A percentile compares a stretch with the other conserved stretches of the same genome.
phyloP scores from a whole-genome alignment of 2,888 invertebrate species.

The Mechanitis messenoides region DNA sequence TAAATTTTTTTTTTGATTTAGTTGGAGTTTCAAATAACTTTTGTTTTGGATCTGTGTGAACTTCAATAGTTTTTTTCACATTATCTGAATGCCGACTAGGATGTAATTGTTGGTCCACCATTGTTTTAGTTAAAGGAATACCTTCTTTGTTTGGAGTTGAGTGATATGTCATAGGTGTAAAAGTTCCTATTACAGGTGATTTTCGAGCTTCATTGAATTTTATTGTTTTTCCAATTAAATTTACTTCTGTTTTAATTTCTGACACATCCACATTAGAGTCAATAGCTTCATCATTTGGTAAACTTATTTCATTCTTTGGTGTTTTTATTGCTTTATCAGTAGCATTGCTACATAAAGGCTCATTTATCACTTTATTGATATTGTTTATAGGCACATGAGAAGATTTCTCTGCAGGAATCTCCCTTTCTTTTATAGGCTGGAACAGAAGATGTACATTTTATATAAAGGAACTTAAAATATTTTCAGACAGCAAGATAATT shows the following conservation, averaged over 20 bases:
- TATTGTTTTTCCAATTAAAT: constrained; percentile 58
- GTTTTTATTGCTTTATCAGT: constrained; percentile 41
- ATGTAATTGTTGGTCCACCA: constrained; percentile 66
- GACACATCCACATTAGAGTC: constrained; percentile 41
- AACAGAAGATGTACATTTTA: constrained; percentile 27
- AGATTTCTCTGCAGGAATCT: constrained; percentile 41
- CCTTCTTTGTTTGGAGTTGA: constrained; percentile 70
- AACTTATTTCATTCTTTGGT: constrained; percentile 37
- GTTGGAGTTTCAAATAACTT: constrained; percentile 39
- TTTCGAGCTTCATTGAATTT: constrained; percentile 64
- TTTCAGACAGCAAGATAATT: constrained; percentile 1
- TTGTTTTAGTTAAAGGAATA: constrained; percentile 65
- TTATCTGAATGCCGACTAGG: constrained; percentile 66
- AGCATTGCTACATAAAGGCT: constrained; percentile 44
- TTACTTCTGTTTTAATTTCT: constrained; percentile 53
- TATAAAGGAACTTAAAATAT: constrained; percentile 2
- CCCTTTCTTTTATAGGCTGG: constrained; percentile 54
- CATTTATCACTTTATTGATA: constrained; percentile 49
- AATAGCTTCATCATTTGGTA: constrained; percentile 36
- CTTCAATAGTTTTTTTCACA: constrained; percentile 68
- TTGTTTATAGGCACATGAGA: constrained; percentile 55
- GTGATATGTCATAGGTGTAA: constrained; percentile 64
- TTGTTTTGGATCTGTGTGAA: constrained; percentile 60
- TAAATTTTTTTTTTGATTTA: constrained; percentile 29
- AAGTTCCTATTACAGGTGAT: constrained; percentile 62